Evolutionary conservation across 2,797 vertebrate species (phyloP).

Genomic region (Nannoperca obscura): DNA sequence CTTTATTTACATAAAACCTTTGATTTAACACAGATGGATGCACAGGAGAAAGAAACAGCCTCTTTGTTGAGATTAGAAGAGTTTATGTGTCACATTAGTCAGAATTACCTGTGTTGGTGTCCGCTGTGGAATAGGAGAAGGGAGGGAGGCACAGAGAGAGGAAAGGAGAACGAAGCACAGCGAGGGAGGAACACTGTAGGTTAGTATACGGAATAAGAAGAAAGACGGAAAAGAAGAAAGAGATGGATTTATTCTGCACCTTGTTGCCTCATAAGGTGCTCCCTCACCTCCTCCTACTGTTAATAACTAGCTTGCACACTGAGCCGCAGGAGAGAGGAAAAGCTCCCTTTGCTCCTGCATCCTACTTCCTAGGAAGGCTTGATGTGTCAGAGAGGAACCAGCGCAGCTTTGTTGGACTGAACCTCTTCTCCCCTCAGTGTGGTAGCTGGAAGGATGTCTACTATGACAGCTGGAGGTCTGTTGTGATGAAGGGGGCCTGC

Average conservation of each 20-base stretch:
- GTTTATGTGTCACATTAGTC: slow-evolving; percentile 88
- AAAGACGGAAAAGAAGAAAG: slow-evolving; percentile 42
- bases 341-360: slow-evolving; percentile 66
- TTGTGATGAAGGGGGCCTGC: slow-evolving; percentile 73
- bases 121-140: slow-evolving; percentile 50
- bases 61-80: slow-evolving; percentile 87
- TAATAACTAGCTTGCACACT: slow-evolving; percentile 72
- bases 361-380: slow-evolving; percentile 63
- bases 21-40: slow-evolving; percentile 84
- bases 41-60: slow-evolving; percentile 69
- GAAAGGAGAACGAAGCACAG: slow-evolving; percentile 55
- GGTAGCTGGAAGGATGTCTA: slow-evolving; percentile 72
- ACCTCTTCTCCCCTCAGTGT: slow-evolving; percentile 68
- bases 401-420: slow-evolving; percentile 67
- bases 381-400: slow-evolving; percentile 63
- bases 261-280: slow-evolving; percentile 59
- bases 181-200: slow-evolving; percentile 18
- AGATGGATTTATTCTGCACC: slow-evolving; percentile 54
- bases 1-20: slow-evolving; percentile 87
- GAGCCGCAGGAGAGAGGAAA: slow-evolving; percentile 70
- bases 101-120: slow-evolving; percentile 85
- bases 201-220: slow-evolving; percentile 23
- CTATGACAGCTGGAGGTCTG: slow-evolving; percentile 78
- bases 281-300: slow-evolving; percentile 64
- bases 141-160: slow-evolving; percentile 28